These are phyloP conservation scores for Meloidogyne exigua DNA, from an alignment of 1,140 invertebrate species.

Conservation along the genomic window DNA sequence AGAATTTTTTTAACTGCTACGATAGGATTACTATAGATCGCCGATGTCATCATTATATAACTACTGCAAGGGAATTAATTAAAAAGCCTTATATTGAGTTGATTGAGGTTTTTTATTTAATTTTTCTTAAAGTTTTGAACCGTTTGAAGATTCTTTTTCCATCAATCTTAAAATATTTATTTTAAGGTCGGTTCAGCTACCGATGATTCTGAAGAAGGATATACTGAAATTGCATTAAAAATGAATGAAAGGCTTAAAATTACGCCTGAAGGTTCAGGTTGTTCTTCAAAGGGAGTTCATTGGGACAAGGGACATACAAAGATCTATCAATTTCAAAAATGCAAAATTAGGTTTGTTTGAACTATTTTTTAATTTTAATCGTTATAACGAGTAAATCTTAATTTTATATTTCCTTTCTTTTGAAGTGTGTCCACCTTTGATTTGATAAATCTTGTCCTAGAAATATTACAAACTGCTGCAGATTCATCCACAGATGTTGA, in stretches of 20 bases:
- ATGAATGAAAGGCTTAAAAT: slow-evolving; percentile 34
- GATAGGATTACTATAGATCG: slow-evolving; percentile 43
- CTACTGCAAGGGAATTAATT: slow-evolving; percentile 36
- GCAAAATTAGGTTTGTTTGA: slow-evolving; percentile 38
- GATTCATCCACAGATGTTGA: slow-evolving; percentile 41
- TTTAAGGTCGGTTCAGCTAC: slow-evolving; percentile 22
- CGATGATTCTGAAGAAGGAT: slow-evolving; percentile 22
- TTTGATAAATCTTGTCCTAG: slow-evolving; percentile 30
- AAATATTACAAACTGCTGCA: slow-evolving; percentile 28
- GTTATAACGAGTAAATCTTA: too few relatives aligned
- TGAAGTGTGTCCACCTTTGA: slow-evolving; percentile 41
- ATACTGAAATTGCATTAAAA: slow-evolving; percentile 9
- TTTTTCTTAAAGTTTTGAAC: background rate
- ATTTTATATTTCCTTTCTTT: background rate
- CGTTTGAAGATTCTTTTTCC: too few relatives aligned
- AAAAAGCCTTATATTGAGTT: slow-evolving; percentile 40
- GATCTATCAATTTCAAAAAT: slow-evolving; percentile 42
- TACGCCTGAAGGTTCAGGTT: background rate
- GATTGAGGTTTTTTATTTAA: slow-evolving; percentile 24
- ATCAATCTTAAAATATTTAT: too few relatives aligned
- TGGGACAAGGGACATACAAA: slow-evolving; percentile 28
- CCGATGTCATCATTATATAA: slow-evolving; percentile 33
- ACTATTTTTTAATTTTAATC: too few relatives aligned
- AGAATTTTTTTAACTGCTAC: slow-evolving; percentile 31
- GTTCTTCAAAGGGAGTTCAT: background rate